Evolutionary conservation across 2,113 vertebrate species (phyloP).

Genomic region (Raja brachyura): DNA sequence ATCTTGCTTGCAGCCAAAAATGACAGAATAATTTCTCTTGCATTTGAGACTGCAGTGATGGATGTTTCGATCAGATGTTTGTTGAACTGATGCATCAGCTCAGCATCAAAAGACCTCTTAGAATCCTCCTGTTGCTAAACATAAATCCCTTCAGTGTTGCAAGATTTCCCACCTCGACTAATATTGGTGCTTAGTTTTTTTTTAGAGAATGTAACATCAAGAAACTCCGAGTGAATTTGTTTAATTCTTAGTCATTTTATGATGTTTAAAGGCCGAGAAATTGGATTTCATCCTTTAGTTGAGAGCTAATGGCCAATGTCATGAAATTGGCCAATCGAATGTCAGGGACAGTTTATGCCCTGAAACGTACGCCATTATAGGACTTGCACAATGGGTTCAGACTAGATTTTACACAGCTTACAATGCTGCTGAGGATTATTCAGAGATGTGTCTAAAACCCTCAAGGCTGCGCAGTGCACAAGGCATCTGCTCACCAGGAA

Average conservation of each 20-base stretch:
- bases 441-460: no score
- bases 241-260: neutral
- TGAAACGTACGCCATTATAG: no score
- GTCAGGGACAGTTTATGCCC: no score
- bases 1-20: neutral
- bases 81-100: neutral
- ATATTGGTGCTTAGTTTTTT: neutral
- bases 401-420: no score
- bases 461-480: no score
- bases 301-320: no score
- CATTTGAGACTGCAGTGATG: slow-evolving; percentile 16
- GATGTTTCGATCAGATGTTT: neutral
- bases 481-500: no score
- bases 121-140: neutral
- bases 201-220: neutral
- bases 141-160: neutral
- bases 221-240: neutral
- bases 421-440: no score
- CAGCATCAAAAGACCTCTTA: neutral
- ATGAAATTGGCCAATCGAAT: no score
- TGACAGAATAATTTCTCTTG: neutral
- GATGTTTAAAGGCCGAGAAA: no score
- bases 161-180: neutral
- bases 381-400: no score
- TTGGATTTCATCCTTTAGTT: no score